Evolutionary conservation across 2,113 vertebrate species (phyloP), one percentile per base, ranked within the genome.

Genomic region (Chlorocebus sabaeus): DNA sequence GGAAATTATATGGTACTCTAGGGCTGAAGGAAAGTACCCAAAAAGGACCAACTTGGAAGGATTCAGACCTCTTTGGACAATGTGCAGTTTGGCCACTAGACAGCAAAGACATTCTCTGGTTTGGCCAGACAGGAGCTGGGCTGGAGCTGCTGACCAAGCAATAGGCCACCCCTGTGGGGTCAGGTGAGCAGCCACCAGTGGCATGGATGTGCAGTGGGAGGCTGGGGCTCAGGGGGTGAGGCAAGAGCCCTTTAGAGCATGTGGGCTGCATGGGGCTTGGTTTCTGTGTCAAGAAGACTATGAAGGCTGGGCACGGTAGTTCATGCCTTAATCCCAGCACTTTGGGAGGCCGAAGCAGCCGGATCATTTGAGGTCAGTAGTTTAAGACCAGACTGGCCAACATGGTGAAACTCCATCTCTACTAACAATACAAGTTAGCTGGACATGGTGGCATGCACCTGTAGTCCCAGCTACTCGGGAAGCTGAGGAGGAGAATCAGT

Each of bases 371-470:
- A 30, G 12, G 27, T 64, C 61, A 32, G 27, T 27, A 30, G 61
- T 64, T 64, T 27, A 64, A 64, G 27, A 30, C 61, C 27, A 64
- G 27, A 12, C 27, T 64, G 61, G 61, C 61, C 61, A 64, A 64
- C 27, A 64, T 13, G 61, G 61, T 64, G 61, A 64, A 64, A 64
- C 30, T 12, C 27, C 61, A 64, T 64, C 61, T 64, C 27, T 64
- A 64, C 61, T 30, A 64, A 64, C 30, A 64, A 30, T 64, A 64
- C 27, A 64, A 64, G 61, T 64, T 64, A 64, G 27, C 13, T 12
- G 27, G 5, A 12, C 12, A 12, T 32, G 12, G 61, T 64, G 61
- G 27, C 27, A 0, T 2, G 5, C 2, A 0, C 5, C 61, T 64
- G 27, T 30, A 14, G 27, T 64, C 61, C 27, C 61, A 64, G 61